Conservation (phyloP, 2,113 vertebrate genomes). For the Nothocercus julius region DNA sequence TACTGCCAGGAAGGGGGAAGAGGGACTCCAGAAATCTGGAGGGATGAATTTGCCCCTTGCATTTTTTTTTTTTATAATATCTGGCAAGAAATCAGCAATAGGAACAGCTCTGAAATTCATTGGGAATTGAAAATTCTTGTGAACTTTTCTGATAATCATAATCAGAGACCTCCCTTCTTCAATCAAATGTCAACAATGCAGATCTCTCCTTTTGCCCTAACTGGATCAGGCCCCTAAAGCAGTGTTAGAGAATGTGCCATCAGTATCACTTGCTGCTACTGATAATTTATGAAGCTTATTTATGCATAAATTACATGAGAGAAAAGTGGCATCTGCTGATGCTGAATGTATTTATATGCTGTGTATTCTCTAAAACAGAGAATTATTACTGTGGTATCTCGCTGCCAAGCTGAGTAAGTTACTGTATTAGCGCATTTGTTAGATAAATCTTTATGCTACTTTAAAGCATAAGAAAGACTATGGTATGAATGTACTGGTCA, state of each 20-base stretch:
- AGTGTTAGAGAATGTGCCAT: neutral
- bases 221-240: neutral
- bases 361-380: neutral
- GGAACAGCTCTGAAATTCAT: neutral
- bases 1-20: neutral
- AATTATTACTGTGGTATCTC: neutral
- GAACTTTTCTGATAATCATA: neutral
- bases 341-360: neutral
- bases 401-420: neutral
- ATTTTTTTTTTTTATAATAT: neutral
- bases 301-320: neutral
- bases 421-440: neutral
- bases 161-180: neutral
- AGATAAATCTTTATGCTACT: neutral
- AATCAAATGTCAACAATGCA: neutral
- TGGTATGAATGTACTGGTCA: conserved; percentile 12
- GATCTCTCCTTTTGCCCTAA: neutral
- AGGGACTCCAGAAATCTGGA: neutral
- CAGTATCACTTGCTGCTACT: neutral
- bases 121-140: neutral
- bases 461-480: neutral
- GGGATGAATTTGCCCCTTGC: neutral
- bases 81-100: neutral
- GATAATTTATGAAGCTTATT: neutral
- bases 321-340: neutral